Conservation (phyloP, 2,888 invertebrate species). For the Gibbula magus region DNA sequence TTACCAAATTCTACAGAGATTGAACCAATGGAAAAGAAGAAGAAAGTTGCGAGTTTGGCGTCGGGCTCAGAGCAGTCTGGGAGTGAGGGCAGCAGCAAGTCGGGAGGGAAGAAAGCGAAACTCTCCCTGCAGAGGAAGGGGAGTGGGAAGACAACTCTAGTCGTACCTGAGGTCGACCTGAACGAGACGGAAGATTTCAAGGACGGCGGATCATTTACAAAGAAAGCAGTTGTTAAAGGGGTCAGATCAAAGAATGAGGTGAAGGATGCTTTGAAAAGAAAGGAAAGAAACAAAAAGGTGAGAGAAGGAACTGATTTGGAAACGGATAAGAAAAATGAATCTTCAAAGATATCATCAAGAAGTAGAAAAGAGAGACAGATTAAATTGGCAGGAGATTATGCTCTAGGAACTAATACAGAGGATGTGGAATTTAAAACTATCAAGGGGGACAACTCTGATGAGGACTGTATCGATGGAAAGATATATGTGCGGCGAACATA, state of each 20-base stretch:
- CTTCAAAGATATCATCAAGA: background rate
- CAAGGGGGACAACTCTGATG: too few relatives aligned
- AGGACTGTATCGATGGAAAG: too few relatives aligned
- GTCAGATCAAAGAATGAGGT: background rate
- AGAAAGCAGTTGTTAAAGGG: background rate
- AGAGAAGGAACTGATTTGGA: background rate
- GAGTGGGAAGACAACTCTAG: background rate
- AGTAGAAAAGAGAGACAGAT: too few relatives aligned
- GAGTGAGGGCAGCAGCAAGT: background rate
- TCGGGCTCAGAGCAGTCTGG: background rate
- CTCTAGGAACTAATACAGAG: too few relatives aligned
- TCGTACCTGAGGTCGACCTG: slow-evolving; percentile 25
- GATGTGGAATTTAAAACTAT: too few relatives aligned
- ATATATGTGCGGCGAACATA: too few relatives aligned
- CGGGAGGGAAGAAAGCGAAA: slow-evolving; percentile 25
- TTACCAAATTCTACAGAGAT: background rate
- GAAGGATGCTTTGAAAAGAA: background rate
- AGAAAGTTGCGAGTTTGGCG: background rate
- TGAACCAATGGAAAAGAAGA: background rate
- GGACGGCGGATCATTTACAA: background rate
- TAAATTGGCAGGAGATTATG: too few relatives aligned
- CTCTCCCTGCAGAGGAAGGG: slow-evolving; percentile 34
- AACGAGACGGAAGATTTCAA: slow-evolving; percentile 51
- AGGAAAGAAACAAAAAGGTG: background rate
- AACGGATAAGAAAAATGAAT: background rate